These are phyloP conservation scores for Lasioglossum figueresi DNA, from an alignment of 2,888 invertebrate species.

Conservation along the genomic window DNA sequence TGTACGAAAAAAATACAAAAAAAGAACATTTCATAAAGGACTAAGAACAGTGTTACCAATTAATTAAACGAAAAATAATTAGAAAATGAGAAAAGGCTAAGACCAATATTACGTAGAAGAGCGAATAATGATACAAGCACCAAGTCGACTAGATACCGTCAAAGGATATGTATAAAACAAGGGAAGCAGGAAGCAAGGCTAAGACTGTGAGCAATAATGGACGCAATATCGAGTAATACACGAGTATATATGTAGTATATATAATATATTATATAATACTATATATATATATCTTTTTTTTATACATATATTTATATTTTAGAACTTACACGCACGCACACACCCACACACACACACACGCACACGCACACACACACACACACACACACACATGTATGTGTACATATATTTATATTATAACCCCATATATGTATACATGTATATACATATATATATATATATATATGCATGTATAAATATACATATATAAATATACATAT, in stretches of 20 bases:
- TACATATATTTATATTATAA: constrained; percentile 4
- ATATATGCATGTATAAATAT: not conserved
- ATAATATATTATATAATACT: constrained; percentile 71
- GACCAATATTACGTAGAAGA: constrained; percentile 20
- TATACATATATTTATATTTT: constrained; percentile 9
- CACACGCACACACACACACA: not conserved
- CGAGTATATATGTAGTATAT: constrained; percentile 73
- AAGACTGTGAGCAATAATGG: constrained; percentile 79
- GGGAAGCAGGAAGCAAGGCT: constrained; percentile 80
- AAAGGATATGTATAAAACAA: constrained; percentile 65
- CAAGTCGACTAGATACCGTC: constrained; percentile 66
- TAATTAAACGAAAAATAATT: not conserved
- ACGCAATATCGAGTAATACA: constrained; percentile 78
- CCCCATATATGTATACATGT: not conserved
- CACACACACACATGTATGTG: constrained; percentile 10
- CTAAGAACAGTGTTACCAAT: not conserved
- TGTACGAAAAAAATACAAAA: not conserved
- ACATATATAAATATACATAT: not conserved
- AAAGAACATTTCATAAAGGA: not conserved
- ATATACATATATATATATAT: not conserved
- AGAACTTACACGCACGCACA: not conserved
- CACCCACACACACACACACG: not conserved
- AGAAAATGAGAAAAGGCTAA: not conserved
- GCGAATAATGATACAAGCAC: constrained; percentile 70
- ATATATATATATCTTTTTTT: constrained; percentile 57